Conservation (phyloP, 2,888 invertebrate genomes). For the Deilephila elpenor region DNA sequence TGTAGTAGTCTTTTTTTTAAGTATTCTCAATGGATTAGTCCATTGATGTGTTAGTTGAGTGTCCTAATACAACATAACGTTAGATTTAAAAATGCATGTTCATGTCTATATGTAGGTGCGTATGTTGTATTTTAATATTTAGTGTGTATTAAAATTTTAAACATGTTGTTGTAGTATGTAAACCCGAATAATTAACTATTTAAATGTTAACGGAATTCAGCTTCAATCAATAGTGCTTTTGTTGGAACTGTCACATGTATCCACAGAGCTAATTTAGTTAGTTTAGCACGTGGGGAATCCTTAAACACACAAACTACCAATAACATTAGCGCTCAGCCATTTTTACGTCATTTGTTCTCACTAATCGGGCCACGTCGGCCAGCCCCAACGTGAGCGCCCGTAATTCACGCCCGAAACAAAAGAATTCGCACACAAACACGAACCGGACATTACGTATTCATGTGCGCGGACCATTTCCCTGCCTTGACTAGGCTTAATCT, state of each 20-base stretch:
- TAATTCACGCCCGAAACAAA: conserved; percentile 12
- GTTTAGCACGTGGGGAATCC: not conserved
- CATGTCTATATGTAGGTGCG: too few relatives aligned
- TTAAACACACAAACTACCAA: not conserved
- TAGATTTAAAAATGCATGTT: too few relatives aligned
- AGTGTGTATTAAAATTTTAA: too few relatives aligned
- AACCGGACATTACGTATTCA: conserved; percentile 21
- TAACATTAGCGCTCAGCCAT: not conserved
- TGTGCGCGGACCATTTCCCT: conserved; percentile 19
- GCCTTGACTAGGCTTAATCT: conserved; percentile 23
- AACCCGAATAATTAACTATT: too few relatives aligned
- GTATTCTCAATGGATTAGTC: too few relatives aligned
- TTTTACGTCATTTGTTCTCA: not conserved
- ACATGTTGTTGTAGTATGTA: too few relatives aligned
- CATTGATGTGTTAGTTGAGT: too few relatives aligned
- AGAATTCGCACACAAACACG: conserved; percentile 5
- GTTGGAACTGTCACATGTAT: not conserved
- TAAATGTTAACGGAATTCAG: too few relatives aligned
- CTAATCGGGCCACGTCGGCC: not conserved
- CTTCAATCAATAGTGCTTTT: not conserved
- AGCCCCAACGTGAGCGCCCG: not conserved
- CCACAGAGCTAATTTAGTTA: not conserved
- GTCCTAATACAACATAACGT: too few relatives aligned
- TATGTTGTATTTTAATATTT: too few relatives aligned
- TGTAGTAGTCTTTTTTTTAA: too few relatives aligned